Evolutionary conservation across 2,113 vertebrate genomes (phyloP), one percentile per base, ranked within the genome.

Genomic region (Calonectris borealis): DNA sequence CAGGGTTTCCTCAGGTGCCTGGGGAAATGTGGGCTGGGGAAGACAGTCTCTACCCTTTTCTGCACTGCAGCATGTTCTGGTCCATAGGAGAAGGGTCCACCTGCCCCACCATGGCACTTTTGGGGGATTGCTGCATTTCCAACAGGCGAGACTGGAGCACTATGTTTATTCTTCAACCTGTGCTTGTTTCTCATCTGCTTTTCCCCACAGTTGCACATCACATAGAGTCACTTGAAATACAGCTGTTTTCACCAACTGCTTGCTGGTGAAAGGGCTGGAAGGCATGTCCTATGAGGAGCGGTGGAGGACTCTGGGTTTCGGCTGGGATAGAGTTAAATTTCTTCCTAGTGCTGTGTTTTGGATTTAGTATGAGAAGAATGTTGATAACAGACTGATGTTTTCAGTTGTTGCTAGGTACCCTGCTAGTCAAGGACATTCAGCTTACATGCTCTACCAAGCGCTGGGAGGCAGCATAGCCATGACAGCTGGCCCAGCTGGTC

Each of bases 241-340:
- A 48, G 13, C 16, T 89, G 27, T 32, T 88, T 42, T n/a, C 3
- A 26, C 31, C 58, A 85, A 70, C 65, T 80, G 58, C 58, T 73
- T 51, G 40, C 44, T 66, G 49, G 16, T 83, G 32, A 75, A 75
- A 75, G 17, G 40, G 22, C 36, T 79, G 46, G n/a, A 58, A 64
- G 38, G 3, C 20, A 20, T 49, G 19, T 42, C 26, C 46, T 34
- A 0, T 14, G 32, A 54, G 42, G 44, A 40, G n/a, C 1, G 2
- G 19, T 44, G 20, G 19, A 79, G 36, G 61, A 61, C n/a, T 36
- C 58, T 36, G 58, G 22, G 58, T 40, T 40, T 40, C 38, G 38
- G 38, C 38, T 40, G 38, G 38, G 38, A 40, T 40, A 40, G 38
- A 10, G 38, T 40, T 40, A 40, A 40, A 40, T 40, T 38, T 38